Evolutionary conservation across 1,140 invertebrate species (phyloP).

Genomic region (Sycobia sp.): DNA sequence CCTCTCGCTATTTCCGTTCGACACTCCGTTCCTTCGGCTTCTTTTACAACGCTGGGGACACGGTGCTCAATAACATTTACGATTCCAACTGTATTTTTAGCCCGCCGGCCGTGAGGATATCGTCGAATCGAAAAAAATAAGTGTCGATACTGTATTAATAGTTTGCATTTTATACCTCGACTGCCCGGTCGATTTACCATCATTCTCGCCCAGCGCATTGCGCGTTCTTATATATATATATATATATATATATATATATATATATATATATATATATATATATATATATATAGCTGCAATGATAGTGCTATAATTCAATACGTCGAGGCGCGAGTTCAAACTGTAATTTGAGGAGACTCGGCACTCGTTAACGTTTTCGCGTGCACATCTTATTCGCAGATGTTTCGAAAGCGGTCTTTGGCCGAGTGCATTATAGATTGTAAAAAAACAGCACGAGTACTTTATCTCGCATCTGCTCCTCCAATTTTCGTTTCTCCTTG

Average conservation of each 20-base stretch:
- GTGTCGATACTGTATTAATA: conserved; percentile 23
- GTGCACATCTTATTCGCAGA: conserved; percentile 28
- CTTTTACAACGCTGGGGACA: too few relatives aligned
- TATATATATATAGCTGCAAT: too few relatives aligned
- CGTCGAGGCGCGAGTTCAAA: background rate
- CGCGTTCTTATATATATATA: too few relatives aligned
- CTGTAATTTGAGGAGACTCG: conserved; percentile 15
- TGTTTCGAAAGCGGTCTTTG: conserved; percentile 14
- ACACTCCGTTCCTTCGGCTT: background rate
- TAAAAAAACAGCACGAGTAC: conserved; percentile 25
- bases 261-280: too few relatives aligned
- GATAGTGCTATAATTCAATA: conserved; percentile 25
- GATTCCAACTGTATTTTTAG: conserved; percentile 25
- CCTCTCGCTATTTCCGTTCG: conserved; percentile 7
- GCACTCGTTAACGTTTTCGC: conserved; percentile 22
- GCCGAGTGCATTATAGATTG: background rate
- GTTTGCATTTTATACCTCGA: too few relatives aligned
- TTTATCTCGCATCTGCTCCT: conserved; percentile 42
- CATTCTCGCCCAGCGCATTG: background rate
- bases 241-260: too few relatives aligned
- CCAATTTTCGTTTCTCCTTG: conserved; percentile 10
- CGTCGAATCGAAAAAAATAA: conserved; percentile 2
- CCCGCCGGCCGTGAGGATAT: too few relatives aligned
- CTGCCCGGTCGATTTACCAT: too few relatives aligned
- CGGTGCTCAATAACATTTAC: conserved; percentile 2